phyloP scores from a whole-genome alignment of 1,140 invertebrate species.

The Penaeus japonicus region DNA sequence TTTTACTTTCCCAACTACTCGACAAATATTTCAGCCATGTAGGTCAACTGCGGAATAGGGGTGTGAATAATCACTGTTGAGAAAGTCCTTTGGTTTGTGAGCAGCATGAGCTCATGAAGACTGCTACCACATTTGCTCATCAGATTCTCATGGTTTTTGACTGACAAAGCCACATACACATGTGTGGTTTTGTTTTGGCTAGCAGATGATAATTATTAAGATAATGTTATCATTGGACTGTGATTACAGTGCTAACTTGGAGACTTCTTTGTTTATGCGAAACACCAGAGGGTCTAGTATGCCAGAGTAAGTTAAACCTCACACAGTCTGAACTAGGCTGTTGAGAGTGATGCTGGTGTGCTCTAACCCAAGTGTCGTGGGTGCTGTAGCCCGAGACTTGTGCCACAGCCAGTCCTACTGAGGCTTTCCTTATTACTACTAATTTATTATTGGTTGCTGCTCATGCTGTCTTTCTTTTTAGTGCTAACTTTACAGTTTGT shows the following conservation, averaged over 20 bases:
- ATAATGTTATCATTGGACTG: slow-evolving; percentile 10
- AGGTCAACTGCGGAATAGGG: too few species aligned
- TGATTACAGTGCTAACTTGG: slow-evolving; percentile 13
- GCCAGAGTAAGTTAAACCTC: slow-evolving; percentile 30
- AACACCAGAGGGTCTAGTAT: slow-evolving; percentile 17
- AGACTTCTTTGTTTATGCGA: slow-evolving; percentile 26
- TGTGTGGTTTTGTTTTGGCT: neutral
- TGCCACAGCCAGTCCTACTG: neutral
- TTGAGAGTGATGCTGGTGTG: slow-evolving; percentile 23
- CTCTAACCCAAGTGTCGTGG: neutral
- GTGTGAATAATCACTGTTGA: too few species aligned
- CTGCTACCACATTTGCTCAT: too few species aligned
- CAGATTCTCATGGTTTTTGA: too few species aligned
- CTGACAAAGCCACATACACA: neutral
- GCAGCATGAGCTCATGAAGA: too few species aligned
- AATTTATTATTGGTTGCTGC: neutral
- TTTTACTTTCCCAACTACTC: too few species aligned
- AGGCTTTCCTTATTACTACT: neutral
- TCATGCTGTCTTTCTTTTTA: slow-evolving; percentile 1
- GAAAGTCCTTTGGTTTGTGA: too few species aligned
- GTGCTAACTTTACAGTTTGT: slow-evolving; percentile 11
- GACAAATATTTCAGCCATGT: too few species aligned
- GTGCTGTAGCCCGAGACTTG: too few species aligned
- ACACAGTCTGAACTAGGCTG: slow-evolving; percentile 2
- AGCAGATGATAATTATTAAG: neutral